Conservation (phyloP, 2,888 invertebrate species). For the Clepsis dumicolana region DNA sequence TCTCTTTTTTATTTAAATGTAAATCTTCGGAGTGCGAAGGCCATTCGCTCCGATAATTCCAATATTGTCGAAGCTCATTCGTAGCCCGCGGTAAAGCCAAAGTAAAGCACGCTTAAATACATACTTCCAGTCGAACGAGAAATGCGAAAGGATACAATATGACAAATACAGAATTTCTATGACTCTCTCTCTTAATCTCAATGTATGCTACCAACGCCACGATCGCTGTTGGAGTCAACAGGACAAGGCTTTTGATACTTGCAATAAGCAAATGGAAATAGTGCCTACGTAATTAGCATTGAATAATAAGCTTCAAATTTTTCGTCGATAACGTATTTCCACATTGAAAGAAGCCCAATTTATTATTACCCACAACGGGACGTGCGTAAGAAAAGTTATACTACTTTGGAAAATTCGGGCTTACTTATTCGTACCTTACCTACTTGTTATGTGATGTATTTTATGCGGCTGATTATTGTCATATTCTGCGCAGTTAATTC, state of each 20-base stretch:
- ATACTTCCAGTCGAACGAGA: neutral
- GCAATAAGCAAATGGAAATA: neutral
- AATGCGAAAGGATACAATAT: neutral
- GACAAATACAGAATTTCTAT: neutral
- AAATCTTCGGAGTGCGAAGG: conserved; percentile 10
- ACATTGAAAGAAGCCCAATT: neutral
- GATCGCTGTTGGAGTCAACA: neutral
- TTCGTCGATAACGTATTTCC: neutral
- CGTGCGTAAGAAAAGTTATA: conserved; percentile 1
- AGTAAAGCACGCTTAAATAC: conserved; percentile 1
- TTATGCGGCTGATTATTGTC: neutral
- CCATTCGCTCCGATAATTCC: conserved; percentile 12
- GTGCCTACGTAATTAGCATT: neutral
- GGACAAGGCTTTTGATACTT: neutral
- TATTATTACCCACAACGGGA: conserved; percentile 1
- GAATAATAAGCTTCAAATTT: neutral
- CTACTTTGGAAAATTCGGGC: neutral
- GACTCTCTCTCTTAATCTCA: neutral
- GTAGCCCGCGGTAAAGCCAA: neutral
- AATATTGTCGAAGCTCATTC: conserved; percentile 7
- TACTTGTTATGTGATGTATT: neutral
- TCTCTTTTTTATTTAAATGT: conserved; percentile 6
- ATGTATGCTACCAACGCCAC: neutral
- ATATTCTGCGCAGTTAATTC: neutral
- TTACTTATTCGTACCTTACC: neutral